Evolutionary conservation across 2,797 vertebrate species (phyloP), one percentile per base, ranked within the genome.

Genomic region (Rallus crepitans): DNA sequence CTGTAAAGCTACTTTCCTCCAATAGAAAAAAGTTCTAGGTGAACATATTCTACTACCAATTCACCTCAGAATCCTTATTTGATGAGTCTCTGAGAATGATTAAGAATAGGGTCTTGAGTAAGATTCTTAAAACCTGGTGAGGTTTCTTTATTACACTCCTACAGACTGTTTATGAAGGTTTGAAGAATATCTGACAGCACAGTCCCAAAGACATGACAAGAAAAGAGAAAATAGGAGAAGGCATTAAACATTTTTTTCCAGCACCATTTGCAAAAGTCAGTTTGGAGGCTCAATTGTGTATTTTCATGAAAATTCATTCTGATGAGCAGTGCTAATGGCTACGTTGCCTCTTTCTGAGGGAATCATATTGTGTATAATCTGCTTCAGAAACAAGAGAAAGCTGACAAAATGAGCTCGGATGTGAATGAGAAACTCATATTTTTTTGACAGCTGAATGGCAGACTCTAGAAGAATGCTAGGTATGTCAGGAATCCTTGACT

Each of bases 381-480:
- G 56, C 27, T 86, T 70, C 21, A 81, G 61, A 90, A 93, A 88
- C 53, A 90, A 89, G 47, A 90, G 50, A 50, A 79, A 93, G 13
- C 55, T 89, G 70, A 89, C 73, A 87, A 94, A 95, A 84, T 35
- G n/a, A 90, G 40, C 55, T 69, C 82, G 78, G 35, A 90, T 76
- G 30, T 61, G 81, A 92, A 84, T 2, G 1, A 92, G 71, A 89
- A 96, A 82, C 40, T 75, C 5, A 0, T 69, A 53, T 60, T 89
- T 93, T 93, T 93, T 84, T 90, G 90, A 89, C 83, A 89, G 70
- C 31, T 93, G 83, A 95, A 93, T 72, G 66, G 70, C 71, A 96
- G 63, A 76, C 35, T 82, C n/a, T 79, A 66, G 78, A 84, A 92
- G 59, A 93, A 90, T 52, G 52, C 28, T 65, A 73, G 25, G 25